Base-by-base conservation (phyloP, 2,113 vertebrate genomes). In the Dolichotis patagonum region DNA sequence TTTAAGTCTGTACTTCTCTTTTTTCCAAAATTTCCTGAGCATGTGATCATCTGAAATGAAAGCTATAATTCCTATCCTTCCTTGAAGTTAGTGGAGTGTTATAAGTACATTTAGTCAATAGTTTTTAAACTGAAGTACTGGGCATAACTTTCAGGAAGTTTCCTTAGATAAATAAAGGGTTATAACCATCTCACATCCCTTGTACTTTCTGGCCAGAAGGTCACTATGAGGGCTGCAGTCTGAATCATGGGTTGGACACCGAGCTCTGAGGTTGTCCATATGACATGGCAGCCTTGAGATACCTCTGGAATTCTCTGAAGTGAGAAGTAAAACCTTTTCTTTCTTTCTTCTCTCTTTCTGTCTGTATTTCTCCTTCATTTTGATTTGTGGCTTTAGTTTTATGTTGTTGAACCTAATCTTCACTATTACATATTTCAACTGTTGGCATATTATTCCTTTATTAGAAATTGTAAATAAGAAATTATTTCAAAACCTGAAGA, bases 401-500 rank as follows among this genome's bases (percentile, higher is more conserved):
- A 69, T 38, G 67, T 35, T 77, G 41, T 26, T 46, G 26, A 46
- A 7, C 43, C 43, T 85, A 75, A 96, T 90, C 41, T 97, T 96
- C 96, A 96, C 85, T 60, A 46, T 94, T 86, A 97, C 84, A 97
- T 60, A 92, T 86, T 94, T 26, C 35, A 87, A 73, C 38, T 28
- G 63, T 85, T 96, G 88, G 38, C 38, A 90, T 75, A 96, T 97
- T 98, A 98, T 52, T 98, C 78, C 58, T 98, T 98, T 97, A 98
- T 93, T 97, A 98, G 98, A 30, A 95, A 91, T 81, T 98, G 98
- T 95, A 99, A 98, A 3, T 99, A 97, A 97, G 98, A 98, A 95
- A 98, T 93, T 96, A 99, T 99, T 93, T 99, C 98, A 13, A 78
- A 5, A 52, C 98, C 99, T 83, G 99, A 99, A 95, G 98, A 99